Conservation (phyloP, 2,797 vertebrate genomes). For the Falco berigora region DNA sequence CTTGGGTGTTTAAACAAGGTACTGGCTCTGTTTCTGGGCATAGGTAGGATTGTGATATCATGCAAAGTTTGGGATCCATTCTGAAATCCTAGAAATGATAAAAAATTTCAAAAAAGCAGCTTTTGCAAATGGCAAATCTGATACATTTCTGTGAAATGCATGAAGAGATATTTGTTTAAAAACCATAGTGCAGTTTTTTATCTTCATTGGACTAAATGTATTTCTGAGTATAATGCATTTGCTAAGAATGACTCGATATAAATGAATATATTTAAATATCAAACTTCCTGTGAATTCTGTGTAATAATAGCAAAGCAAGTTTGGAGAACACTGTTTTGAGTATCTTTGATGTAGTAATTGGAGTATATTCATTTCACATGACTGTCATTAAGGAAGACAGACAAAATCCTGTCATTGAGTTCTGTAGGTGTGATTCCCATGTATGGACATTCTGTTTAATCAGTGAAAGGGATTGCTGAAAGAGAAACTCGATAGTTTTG, state of each 20-base stretch:
- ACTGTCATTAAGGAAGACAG: background rate
- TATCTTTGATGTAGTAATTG: background rate
- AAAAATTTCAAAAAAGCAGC: background rate
- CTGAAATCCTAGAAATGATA: background rate
- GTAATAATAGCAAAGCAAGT: background rate
- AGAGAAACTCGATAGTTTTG: background rate
- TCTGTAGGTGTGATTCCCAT: background rate
- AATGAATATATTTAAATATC: background rate
- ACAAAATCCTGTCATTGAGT: background rate
- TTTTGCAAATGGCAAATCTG: background rate
- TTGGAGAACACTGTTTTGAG: conserved; percentile 5
- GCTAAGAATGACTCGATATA: background rate
- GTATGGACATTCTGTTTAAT: background rate
- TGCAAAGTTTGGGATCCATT: background rate
- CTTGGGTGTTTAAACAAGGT: background rate
- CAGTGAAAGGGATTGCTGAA: background rate
- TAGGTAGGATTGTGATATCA: background rate
- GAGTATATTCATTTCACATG: background rate
- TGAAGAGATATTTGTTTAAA: background rate
- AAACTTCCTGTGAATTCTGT: background rate
- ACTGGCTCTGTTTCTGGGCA: background rate
- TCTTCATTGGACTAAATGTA: background rate
- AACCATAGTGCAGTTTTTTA: background rate
- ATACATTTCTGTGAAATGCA: background rate
- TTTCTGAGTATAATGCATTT: background rate